Percentiles rank a stretch among this genome's conserved stretches.
These are phyloP conservation scores for Styela clava DNA, from an alignment of 23 tunicate genomes.

Conservation along the genomic window DNA sequence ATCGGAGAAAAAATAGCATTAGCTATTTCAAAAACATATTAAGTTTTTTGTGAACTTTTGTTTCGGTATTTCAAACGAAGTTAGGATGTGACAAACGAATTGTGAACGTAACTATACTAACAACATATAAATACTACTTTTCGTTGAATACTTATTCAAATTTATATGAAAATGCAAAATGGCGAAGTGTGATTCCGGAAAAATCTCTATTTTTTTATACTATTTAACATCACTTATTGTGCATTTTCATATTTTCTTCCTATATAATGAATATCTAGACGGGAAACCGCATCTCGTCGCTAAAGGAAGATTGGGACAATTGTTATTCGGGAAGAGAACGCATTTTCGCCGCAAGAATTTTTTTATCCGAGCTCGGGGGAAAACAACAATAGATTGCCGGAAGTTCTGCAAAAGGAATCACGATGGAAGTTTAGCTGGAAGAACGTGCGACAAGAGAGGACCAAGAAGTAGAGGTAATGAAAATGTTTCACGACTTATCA, in stretches of 20 bases:
- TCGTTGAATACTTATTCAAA: too few relatives aligned
- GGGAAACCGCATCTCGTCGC: background rate
- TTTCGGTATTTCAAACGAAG: too few relatives aligned
- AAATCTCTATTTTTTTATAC: too few relatives aligned
- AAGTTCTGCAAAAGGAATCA: background rate
- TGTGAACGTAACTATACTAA: too few relatives aligned
- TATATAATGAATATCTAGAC: background rate
- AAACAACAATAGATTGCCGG: background rate
- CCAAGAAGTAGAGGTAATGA: background rate
- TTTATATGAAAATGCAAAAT: background rate
- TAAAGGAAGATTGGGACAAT: background rate
- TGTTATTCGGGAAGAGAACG: background rate
- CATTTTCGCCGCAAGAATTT: background rate
- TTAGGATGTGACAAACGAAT: too few relatives aligned
- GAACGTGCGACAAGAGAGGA: background rate
- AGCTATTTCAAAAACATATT: too few relatives aligned
- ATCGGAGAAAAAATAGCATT: too few relatives aligned
- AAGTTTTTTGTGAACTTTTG: too few relatives aligned
- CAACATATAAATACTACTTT: too few relatives aligned
- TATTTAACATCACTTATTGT: background rate
- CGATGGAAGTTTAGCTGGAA: background rate
- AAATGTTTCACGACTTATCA: too few relatives aligned
- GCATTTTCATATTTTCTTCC: background rate
- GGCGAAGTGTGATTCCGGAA: too few relatives aligned
- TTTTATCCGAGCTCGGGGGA: background rate